These are phyloP conservation scores for Notospermus geniculatus DNA, from an alignment of 1,140 invertebrate genomes.

Conservation along the genomic window DNA sequence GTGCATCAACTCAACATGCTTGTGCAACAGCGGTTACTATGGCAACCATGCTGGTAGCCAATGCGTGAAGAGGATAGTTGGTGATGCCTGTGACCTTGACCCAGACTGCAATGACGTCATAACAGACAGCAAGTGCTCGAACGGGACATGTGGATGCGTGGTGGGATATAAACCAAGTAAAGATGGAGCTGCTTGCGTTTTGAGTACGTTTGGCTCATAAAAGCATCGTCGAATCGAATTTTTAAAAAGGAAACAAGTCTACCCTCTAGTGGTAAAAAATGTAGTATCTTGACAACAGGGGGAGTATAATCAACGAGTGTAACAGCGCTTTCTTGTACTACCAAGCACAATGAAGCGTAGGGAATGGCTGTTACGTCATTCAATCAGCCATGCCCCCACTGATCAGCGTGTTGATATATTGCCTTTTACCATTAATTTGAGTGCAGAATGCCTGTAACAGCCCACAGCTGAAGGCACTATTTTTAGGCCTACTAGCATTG, in stretches of 20 bases:
- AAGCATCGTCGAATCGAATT: slow-evolving; percentile 22
- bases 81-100: slow-evolving; percentile 12
- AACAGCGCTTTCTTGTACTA: too few relatives aligned
- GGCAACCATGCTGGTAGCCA: slow-evolving; percentile 4
- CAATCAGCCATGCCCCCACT: too few relatives aligned
- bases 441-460: too few relatives aligned
- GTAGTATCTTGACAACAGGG: slow-evolving; percentile 13
- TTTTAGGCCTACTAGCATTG: too few relatives aligned
- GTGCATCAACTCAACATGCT: slow-evolving; percentile 19
- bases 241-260: slow-evolving; percentile 18
- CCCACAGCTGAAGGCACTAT: too few relatives aligned
- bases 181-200: slow-evolving; percentile 9
- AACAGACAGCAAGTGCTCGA: slow-evolving; percentile 12
- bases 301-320: slow-evolving; percentile 23
- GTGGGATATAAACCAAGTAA: slow-evolving; percentile 10
- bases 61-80: slow-evolving; percentile 14
- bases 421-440: too few relatives aligned
- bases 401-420: too few relatives aligned
- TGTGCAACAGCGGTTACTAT: slow-evolving; percentile 20
- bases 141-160: slow-evolving; percentile 15
- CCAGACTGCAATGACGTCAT: slow-evolving; percentile 18
- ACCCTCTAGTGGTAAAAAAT: slow-evolving; percentile 10
- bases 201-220: slow-evolving; percentile 15
- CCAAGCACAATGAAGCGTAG: slow-evolving; percentile 15
- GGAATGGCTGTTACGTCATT: too few relatives aligned